Evolutionary conservation across 1,140 invertebrate species (phyloP), one percentile per base, ranked within the genome.

Genomic region (Dufourea novaeangliae): DNA sequence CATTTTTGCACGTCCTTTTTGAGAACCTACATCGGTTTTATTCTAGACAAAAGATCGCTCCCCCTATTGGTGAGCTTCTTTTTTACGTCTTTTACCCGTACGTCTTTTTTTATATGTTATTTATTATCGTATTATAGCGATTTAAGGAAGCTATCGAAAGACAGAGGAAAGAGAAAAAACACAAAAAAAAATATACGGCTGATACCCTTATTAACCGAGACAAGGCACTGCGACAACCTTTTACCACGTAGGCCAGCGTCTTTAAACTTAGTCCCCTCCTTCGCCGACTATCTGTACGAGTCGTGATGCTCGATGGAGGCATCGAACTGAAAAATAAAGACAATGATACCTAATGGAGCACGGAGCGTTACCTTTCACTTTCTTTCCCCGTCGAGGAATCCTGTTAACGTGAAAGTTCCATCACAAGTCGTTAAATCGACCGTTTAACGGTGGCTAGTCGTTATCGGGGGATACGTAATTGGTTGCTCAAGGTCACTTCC

Each of bases 21-120:
- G 63, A 79, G 32, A 20, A 50, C 41, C 56, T 37, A 71, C 72
- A 80, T 78, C 72, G 81, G 79, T 39, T 72, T 72, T 71, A 78
- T 76, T 75, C 56, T 61, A 84, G 69, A 69, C 50, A 22, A 81
- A 81, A 78, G 52, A 41, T n/a, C 78, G 74, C 78, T 81, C 70
- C 46, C 64, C 46, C 82, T 80, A 85, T 84, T 84, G 69, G 79
- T 11, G 83, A 74, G 78, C 63, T 75, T 84, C 79, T 81, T 84
- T 81, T 81, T 80, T 76, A 79, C 62, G 52, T 77, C 76, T 78
- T 73, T 76, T 76, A 61, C 41, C 79, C 66, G 46, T 77, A 84
- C 66, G 52, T 76, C 74, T 84, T 85, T 80, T 83, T 85, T 85
- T 85, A 85, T 72, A 85, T 85, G 74, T 85, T 85, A 85, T 85